Percentiles rank a stretch among this genome's conserved stretches.
These are phyloP conservation scores for Nixonia krombeini DNA, from an alignment of 1,140 invertebrate genomes.

Conservation along the genomic window DNA sequence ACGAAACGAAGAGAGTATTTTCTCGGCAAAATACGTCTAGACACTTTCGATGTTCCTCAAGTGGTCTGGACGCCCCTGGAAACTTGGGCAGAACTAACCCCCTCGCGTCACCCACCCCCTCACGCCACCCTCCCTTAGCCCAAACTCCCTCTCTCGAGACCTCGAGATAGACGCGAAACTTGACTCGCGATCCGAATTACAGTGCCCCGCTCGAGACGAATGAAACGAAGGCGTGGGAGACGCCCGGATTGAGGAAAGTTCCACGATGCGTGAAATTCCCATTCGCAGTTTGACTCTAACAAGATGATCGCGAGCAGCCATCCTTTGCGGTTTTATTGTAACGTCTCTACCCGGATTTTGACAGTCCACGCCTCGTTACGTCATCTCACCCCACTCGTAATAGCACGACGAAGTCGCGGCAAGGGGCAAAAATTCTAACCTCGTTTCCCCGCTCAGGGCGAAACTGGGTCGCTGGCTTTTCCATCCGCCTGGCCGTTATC, in stretches of 20 bases:
- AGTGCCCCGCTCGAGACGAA: conserved; percentile 36
- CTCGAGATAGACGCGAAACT: conserved; percentile 2
- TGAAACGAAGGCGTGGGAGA: conserved; percentile 18
- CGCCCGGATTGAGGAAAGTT: conserved; percentile 28
- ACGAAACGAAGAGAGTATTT: not conserved
- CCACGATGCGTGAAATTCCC: conserved; percentile 40
- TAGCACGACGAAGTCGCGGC: too few species aligned
- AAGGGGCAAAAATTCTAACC: too few species aligned
- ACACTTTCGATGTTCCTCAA: conserved; percentile 33
- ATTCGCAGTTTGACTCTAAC: conserved; percentile 26
- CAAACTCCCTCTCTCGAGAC: not conserved
- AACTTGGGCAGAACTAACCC: conserved; percentile 36
- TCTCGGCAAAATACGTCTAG: conserved; percentile 17
- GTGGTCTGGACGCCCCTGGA: conserved; percentile 22
- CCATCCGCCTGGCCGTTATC: too few species aligned
- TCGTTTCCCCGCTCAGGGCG: too few species aligned
- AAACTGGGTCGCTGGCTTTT: too few species aligned
- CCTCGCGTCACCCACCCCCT: conserved; percentile 1
- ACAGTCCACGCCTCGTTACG: too few species aligned
- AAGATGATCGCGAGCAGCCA: too few species aligned
- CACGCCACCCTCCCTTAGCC: not conserved
- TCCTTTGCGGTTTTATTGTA: too few species aligned
- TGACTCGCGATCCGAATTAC: conserved; percentile 37
- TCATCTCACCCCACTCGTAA: too few species aligned
- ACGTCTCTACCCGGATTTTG: too few species aligned